Evolutionary conservation across 2,113 vertebrate species (phyloP), one percentile per base, ranked within the genome.

Genomic region (Chlamydotis undulata): DNA sequence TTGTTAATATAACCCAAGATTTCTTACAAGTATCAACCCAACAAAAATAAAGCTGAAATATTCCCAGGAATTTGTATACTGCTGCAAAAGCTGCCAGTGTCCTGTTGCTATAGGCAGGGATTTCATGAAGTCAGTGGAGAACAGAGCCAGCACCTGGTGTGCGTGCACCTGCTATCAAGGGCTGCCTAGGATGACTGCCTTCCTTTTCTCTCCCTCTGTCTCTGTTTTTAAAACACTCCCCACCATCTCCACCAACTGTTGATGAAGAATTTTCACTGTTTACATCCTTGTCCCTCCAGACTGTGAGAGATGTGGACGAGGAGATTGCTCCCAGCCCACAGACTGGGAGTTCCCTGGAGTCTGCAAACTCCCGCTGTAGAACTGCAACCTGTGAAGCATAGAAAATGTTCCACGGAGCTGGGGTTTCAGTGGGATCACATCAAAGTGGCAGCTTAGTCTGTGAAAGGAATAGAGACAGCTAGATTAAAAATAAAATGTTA

Each of bases 151-250:
- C 78, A 71, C 89, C 87, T 69, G 74, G 37, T 83, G 96, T 67
- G 95, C 91, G 70, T 25, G 70, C 89, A 89, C 70, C 94, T 96
- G 96, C 37, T 63, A 93, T 45, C 45, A 47, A 61, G 65, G n/a
- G 45, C 91, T 94, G 65, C 85, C n/a, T 41, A 16, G 45, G 37
- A 73, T 89, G 31, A 43, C 47, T 81, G 87, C 65, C 2, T 16
- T 71, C 64, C 59, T 94, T 64, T 87, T 73, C 60, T 91, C 39
- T 65, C 65, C 41, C 53, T 90, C 68, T 64, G 14, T 4, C 61
- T 89, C 83, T 79, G 50, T 92, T 94, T 89, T 82, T 76, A 33
- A 95, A 93, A 64, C 39, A 59, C 25, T 79, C 77, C 28, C 28
- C 9, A 50, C 55, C 37, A 64, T 57, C 56, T 86, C 43, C 33